A percentile compares a stretch with the other conserved stretches of the same genome.
phyloP scores from a whole-genome alignment of 2,888 invertebrate species.

The Zygogramma bicolorata region DNA sequence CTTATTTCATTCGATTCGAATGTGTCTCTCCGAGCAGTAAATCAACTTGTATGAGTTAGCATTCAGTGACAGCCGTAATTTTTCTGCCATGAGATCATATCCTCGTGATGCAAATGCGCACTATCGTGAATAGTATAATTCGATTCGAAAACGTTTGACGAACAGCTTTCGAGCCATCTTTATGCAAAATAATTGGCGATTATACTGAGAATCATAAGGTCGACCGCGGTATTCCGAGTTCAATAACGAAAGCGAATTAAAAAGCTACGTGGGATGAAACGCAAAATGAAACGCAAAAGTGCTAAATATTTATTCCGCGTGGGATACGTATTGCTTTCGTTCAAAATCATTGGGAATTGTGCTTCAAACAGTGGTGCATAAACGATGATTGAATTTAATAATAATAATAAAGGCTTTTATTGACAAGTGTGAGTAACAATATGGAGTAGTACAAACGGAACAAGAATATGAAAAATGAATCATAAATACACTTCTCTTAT shows the following conservation, averaged over 20 bases:
- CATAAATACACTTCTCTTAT: too few species aligned
- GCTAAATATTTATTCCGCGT: not conserved
- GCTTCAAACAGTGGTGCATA: too few species aligned
- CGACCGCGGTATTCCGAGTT: not conserved
- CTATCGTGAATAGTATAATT: slow-evolving; percentile 2
- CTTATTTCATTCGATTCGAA: not conserved
- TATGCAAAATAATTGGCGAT: slow-evolving; percentile 3
- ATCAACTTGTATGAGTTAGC: slow-evolving; percentile 29
- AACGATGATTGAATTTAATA: too few species aligned
- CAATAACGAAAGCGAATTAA: not conserved
- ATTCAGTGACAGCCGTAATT: slow-evolving; percentile 33
- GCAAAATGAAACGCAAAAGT: not conserved
- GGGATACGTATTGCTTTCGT: not conserved
- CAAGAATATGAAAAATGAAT: too few species aligned
- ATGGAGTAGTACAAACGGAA: too few species aligned
- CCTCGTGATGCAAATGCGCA: slow-evolving; percentile 34
- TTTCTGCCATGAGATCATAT: slow-evolving; percentile 41
- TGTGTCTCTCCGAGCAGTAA: not conserved
- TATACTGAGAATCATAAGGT: not conserved
- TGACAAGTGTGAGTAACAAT: too few species aligned
- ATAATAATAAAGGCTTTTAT: too few species aligned
- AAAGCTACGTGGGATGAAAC: not conserved
- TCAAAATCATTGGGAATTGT: too few species aligned
- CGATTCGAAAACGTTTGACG: slow-evolving; percentile 13
- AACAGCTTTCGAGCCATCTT: not conserved